Evolutionary conservation across 2,888 invertebrate species (phyloP), one percentile per base, ranked within the genome.

Genomic region (Crematogaster levior): DNA sequence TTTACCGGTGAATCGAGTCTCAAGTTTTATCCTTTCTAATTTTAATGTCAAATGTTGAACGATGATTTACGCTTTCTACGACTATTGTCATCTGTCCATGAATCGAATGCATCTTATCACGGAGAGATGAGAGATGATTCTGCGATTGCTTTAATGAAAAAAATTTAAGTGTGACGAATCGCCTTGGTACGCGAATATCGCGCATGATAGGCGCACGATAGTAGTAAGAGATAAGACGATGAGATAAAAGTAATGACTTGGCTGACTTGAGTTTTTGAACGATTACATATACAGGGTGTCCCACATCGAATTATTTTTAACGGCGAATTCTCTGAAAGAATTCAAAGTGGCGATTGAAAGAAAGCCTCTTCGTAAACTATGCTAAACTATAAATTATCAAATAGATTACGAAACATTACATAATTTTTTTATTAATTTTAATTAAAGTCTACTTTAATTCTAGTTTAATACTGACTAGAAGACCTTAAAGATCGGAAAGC

Each of bases 181-280:
- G 3, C 27, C 12, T 1, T 9, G 65, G 53, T 24, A n/a, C 3
- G 27, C 15, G 6, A 34, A 61, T 58, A 27, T 72, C 40, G 30
- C n/a, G 30, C 40, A 10, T 24, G n/a, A 24, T 51, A 63, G 24
- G 51, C 27, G n/a, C 24, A 7, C 24, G 68, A 56, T 68, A 68
- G 10, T 77, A 77, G 30, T 65, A 43, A 51, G 18, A 77, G 77
- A 77, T 77, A 77, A 12, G 21, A 56, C 43, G 21, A 34, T 15
- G 43, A 66, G 68, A 77, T 77, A 77, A 68, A 51, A 27, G n/a
- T 37, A 51, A 56, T 18, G 24, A 66, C 66, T 51, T 4, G 43
- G 1, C 12, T 24, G 30, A 66, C 27, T 65, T n/a, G 12, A 18
- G 30, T 43, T 10, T 46, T 43, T 1, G 18, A 3, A 60, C 56